phyloP scores from a whole-genome alignment of 2,888 invertebrate genomes.

The Heliconius hortense region DNA sequence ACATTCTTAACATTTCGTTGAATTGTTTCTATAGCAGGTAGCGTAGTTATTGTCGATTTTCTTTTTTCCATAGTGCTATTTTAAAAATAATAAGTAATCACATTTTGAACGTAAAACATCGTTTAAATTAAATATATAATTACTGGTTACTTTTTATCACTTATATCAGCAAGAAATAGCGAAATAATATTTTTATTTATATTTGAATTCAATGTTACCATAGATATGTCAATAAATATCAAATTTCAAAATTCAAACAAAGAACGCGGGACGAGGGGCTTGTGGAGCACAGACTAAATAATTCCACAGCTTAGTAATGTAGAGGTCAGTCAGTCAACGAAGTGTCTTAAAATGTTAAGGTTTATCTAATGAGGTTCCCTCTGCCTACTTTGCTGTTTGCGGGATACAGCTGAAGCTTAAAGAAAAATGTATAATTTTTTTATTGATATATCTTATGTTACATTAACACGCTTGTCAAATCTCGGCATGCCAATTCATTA shows the following conservation, averaged over 20 bases:
- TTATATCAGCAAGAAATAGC: neutral
- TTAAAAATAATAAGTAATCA: neutral
- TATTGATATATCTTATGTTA: too few species aligned
- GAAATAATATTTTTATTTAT: neutral
- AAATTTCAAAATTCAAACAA: constrained; percentile 14
- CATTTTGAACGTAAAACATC: neutral
- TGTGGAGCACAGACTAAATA: too few species aligned
- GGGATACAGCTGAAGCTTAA: too few species aligned
- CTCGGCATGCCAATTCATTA: too few species aligned
- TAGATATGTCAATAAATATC: constrained; percentile 3
- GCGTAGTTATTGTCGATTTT: constrained; percentile 47
- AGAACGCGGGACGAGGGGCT: neutral
- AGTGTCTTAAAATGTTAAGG: too few species aligned
- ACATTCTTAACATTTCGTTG: constrained; percentile 66
- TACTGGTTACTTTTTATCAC: neutral
- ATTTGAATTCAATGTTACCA: constrained; percentile 13
- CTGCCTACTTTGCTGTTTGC: too few species aligned
- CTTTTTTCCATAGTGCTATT: constrained; percentile 42
- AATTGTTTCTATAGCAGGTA: constrained; percentile 70
- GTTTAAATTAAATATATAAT: neutral
- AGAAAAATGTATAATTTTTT: too few species aligned
- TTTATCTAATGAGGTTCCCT: too few species aligned
- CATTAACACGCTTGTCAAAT: too few species aligned
- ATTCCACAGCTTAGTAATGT: too few species aligned
- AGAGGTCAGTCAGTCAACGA: too few species aligned